phyloP scores from a whole-genome alignment of 2,888 invertebrate genomes.

The Hypomecis punctinalis region DNA sequence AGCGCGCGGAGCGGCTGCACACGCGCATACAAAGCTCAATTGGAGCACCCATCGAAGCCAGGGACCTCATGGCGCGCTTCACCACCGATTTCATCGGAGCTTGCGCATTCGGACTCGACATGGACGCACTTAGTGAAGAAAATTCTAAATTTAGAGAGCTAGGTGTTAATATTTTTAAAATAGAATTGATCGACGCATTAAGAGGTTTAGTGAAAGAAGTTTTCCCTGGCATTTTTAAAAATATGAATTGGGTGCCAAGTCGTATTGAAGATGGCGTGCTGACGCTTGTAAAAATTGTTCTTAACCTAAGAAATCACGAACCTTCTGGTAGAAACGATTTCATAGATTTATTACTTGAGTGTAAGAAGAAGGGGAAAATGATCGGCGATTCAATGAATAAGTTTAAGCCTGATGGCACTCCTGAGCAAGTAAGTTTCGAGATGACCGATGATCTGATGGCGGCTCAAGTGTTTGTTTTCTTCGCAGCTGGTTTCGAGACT shows the following conservation, averaged over 20 bases:
- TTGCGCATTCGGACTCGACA: slow-evolving; percentile 63
- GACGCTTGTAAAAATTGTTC: slow-evolving; percentile 45
- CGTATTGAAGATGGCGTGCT: slow-evolving; percentile 41
- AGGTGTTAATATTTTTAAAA: slow-evolving; percentile 50
- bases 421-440: slow-evolving; percentile 53
- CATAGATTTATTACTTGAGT: slow-evolving; percentile 55
- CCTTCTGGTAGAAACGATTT: slow-evolving; percentile 61
- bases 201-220: slow-evolving; percentile 4
- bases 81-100: slow-evolving; percentile 65
- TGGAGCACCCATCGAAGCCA: slow-evolving; percentile 51
- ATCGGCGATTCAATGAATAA: slow-evolving; percentile 61
- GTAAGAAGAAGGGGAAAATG: slow-evolving; percentile 58
- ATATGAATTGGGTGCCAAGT: slow-evolving; percentile 3
- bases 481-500: slow-evolving; percentile 74
- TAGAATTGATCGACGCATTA: slow-evolving; percentile 10
- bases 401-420: slow-evolving; percentile 53
- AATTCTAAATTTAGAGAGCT: slow-evolving; percentile 56
- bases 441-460: slow-evolving; percentile 52
- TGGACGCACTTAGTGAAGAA: slow-evolving; percentile 55
- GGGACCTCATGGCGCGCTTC: slow-evolving; percentile 63
- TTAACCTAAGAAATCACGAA: slow-evolving; percentile 56
- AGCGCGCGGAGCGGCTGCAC: slow-evolving; percentile 64
- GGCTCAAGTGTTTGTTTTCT: slow-evolving; percentile 66
- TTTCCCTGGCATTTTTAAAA: slow-evolving; percentile 12
- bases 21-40: slow-evolving; percentile 44